These are phyloP conservation scores for Pipa parva DNA, from an alignment of 2,113 vertebrate species.

Conservation along the genomic window DNA sequence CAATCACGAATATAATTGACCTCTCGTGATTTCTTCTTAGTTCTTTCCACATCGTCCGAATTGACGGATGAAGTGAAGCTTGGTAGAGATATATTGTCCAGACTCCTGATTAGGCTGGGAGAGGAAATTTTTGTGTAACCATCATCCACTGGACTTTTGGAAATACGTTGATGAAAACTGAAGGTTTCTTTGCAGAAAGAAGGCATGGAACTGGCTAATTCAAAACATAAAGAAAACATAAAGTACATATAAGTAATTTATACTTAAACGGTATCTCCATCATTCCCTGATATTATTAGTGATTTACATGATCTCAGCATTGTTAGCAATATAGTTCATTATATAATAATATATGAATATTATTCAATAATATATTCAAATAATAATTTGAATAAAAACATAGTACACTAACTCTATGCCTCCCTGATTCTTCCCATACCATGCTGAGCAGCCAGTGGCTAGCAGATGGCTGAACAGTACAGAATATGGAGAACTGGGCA, in stretches of 20 bases:
- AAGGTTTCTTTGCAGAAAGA: constrained; percentile 56
- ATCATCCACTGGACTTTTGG: constrained; percentile 41
- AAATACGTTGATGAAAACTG: constrained; percentile 49
- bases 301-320: too few relatives aligned
- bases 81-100: constrained; percentile 42
- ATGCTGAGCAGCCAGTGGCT: too few relatives aligned
- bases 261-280: too few relatives aligned
- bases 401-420: too few relatives aligned
- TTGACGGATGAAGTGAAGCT: constrained; percentile 44
- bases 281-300: too few relatives aligned
- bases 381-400: too few relatives aligned
- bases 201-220: constrained; percentile 54
- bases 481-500: too few relatives aligned
- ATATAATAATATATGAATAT: too few relatives aligned
- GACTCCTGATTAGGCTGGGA: neutral
- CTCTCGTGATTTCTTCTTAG: constrained; percentile 39
- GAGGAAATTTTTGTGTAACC: constrained; percentile 34
- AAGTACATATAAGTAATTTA: neutral
- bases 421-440: too few relatives aligned
- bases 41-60: constrained; percentile 19
- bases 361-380: too few relatives aligned
- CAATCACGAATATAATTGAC: constrained; percentile 46
- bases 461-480: too few relatives aligned
- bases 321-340: too few relatives aligned
- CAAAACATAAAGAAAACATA: constrained; percentile 2